A percentile compares a stretch with the other conserved stretches of the same genome.
Conservation (phyloP, 2,113 vertebrate genomes). For the Gavia stellata region DNA sequence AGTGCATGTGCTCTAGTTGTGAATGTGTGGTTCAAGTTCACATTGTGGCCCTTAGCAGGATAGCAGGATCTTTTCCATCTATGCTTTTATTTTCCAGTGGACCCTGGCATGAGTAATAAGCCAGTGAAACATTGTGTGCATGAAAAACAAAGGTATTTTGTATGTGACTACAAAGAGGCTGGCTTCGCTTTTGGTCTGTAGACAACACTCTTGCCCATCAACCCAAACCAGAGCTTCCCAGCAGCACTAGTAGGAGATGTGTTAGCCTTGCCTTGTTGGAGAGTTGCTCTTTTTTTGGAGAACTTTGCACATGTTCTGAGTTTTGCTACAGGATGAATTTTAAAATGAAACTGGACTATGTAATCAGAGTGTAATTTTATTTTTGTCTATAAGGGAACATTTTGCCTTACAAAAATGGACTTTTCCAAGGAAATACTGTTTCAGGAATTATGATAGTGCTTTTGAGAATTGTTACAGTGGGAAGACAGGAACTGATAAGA, state of each 20-base stretch:
- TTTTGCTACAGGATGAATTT: not conserved
- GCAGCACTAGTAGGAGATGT: not conserved
- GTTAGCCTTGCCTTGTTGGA: not conserved
- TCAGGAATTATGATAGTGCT: not conserved
- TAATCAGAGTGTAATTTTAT: not conserved
- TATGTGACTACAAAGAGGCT: not conserved
- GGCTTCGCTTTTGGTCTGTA: not conserved
- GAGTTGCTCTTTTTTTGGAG: not conserved
- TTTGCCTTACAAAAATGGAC: not conserved
- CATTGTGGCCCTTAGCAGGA: not conserved
- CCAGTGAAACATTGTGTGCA: not conserved
- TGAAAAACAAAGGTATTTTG: not conserved
- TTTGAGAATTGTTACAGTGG: not conserved
- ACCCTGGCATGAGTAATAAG: not conserved
- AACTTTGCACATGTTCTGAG: not conserved
- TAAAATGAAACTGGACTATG: not conserved
- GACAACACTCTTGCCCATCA: not conserved
- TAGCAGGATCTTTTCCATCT: not conserved
- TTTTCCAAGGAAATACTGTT: not conserved
- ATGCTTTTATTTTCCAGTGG: not conserved
- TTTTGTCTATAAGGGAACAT: not conserved
- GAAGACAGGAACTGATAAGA: not conserved
- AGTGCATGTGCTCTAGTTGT: not conserved
- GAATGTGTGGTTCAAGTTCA: not conserved
- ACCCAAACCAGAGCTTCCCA: not conserved